Conservation (phyloP, 2,888 invertebrate species). For the Cataglyphis livida region DNA sequence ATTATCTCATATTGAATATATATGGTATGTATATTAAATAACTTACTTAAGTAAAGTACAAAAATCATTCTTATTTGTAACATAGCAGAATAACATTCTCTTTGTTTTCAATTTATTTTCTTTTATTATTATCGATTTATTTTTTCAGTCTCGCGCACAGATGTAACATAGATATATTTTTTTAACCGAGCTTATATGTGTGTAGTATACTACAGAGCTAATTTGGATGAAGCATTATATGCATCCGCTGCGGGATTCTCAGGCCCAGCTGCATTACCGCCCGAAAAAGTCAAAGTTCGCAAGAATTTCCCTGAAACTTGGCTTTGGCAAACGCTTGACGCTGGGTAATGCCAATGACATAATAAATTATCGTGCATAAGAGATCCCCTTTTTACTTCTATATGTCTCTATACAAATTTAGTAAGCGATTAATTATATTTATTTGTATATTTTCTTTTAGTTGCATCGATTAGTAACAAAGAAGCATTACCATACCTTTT, state of each 20-base stretch:
- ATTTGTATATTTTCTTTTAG: not conserved
- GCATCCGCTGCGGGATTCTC: constrained; percentile 76
- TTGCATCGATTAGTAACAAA: not conserved
- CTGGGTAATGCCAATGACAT: constrained; percentile 86
- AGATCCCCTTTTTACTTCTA: not conserved
- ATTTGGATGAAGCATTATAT: constrained; percentile 82
- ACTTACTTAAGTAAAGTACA: not conserved
- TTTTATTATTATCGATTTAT: constrained; percentile 52
- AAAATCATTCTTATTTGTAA: constrained; percentile 45
- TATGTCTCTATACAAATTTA: constrained; percentile 21
- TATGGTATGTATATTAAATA: constrained; percentile 38
- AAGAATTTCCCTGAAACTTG: constrained; percentile 91
- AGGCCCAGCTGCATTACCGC: constrained; percentile 76
- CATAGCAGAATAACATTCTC: constrained; percentile 58
- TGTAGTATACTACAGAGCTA: constrained; percentile 87
- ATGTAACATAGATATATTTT: constrained; percentile 65
- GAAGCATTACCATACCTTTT: not conserved
- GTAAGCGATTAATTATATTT: constrained; percentile 2
- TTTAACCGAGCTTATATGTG: constrained; percentile 80
- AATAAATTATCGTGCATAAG: constrained; percentile 60
- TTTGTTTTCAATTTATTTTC: constrained; percentile 47
- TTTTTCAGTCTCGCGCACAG: constrained; percentile 34
- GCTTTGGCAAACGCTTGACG: constrained; percentile 89
- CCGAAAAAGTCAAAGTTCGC: constrained; percentile 86
- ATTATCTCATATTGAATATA: constrained; percentile 55